phyloP scores from a whole-genome alignment of 2,888 invertebrate genomes.

The Dorcus hopei region DNA sequence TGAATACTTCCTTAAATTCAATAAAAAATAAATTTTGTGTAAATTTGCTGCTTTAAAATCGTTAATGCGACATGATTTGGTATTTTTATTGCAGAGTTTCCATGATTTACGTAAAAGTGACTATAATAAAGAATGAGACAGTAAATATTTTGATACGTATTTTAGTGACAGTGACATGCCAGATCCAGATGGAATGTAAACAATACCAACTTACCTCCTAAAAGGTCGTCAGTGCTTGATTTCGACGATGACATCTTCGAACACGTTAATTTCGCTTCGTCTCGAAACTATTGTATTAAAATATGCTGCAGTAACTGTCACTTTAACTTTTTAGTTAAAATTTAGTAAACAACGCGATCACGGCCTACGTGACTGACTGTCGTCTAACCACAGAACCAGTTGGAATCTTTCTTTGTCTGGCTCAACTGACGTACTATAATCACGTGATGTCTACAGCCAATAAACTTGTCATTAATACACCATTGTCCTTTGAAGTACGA shows the following conservation, averaged over 20 bases:
- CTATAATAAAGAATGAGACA: slow-evolving; percentile 5
- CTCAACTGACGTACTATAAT: slow-evolving; percentile 24
- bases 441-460: slow-evolving; percentile 26
- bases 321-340: slow-evolving; percentile 6
- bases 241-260: slow-evolving; percentile 46
- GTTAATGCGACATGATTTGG: background rate
- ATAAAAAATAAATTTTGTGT: no score
- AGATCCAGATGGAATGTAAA: slow-evolving; percentile 27
- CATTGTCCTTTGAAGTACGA: slow-evolving; percentile 14
- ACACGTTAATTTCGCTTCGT: slow-evolving; percentile 13
- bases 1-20: no score
- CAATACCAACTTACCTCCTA: slow-evolving; percentile 42
- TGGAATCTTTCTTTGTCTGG: slow-evolving; percentile 33
- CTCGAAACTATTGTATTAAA: slow-evolving; percentile 1
- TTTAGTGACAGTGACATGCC: slow-evolving; percentile 17
- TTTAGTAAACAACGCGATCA: slow-evolving; percentile 6
- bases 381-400: slow-evolving; percentile 33
- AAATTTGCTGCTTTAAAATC: background rate
- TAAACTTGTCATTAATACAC: slow-evolving; percentile 9
- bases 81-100: background rate
- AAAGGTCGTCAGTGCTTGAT: slow-evolving; percentile 47
- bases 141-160: slow-evolving; percentile 22
- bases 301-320: slow-evolving; percentile 1
- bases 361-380: slow-evolving; percentile 38
- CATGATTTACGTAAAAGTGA: slow-evolving; percentile 4